phyloP scores from a whole-genome alignment of 1,140 invertebrate species.

The Drosophila lacertosa region DNA sequence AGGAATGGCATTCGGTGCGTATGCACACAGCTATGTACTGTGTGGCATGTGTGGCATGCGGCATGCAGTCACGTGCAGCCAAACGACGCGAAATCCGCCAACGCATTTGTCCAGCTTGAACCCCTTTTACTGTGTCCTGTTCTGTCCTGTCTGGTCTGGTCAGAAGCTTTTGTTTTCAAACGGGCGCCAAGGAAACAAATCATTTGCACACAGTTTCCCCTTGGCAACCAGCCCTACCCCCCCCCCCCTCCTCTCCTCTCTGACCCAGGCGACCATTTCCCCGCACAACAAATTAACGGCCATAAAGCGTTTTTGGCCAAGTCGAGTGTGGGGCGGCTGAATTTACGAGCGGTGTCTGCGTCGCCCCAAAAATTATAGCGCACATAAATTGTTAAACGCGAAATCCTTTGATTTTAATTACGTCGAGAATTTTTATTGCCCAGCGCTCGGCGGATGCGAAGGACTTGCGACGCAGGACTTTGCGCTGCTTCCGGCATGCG shows the following conservation, averaged over 20 bases:
- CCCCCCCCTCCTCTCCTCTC: neutral
- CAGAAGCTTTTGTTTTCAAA: slow-evolving; percentile 77
- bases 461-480: slow-evolving; percentile 32
- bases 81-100: slow-evolving; percentile 20
- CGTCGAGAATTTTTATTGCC: slow-evolving; percentile 81
- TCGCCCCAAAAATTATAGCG: slow-evolving; percentile 80
- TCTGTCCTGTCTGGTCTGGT: slow-evolving; percentile 43
- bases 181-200: slow-evolving; percentile 79
- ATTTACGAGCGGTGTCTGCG: slow-evolving; percentile 71
- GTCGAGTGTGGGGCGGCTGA: slow-evolving; percentile 18
- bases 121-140: neutral
- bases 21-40: slow-evolving; percentile 43
- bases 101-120: slow-evolving; percentile 8
- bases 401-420: slow-evolving; percentile 83
- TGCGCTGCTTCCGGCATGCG: slow-evolving; percentile 44
- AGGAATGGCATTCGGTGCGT: slow-evolving; percentile 36
- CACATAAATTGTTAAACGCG: slow-evolving; percentile 82
- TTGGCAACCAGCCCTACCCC: neutral
- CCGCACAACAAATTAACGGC: slow-evolving; percentile 76
- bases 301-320: slow-evolving; percentile 11
- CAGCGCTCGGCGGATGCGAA: slow-evolving; percentile 41
- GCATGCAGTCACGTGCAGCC: slow-evolving; percentile 77
- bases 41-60: slow-evolving; percentile 69
- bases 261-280: neutral
- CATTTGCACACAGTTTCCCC: slow-evolving; percentile 70